Evolutionary conservation across 2,797 vertebrate genomes (phyloP), one percentile per base, ranked within the genome.

Genomic region (Myotis vivesi): DNA sequence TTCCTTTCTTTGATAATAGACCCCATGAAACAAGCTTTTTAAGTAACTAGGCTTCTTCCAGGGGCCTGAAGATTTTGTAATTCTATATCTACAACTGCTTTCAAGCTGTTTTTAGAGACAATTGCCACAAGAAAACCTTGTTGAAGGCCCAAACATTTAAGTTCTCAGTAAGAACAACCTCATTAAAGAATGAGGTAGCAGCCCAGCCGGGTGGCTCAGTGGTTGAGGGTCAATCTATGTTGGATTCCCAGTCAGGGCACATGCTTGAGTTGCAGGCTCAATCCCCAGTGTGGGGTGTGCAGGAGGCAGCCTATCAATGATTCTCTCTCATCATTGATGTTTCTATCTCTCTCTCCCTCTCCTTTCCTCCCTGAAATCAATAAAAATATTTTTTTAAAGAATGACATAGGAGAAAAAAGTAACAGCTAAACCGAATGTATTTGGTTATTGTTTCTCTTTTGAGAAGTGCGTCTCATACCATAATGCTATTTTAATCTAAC

Each of bases 11-110:
- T 72, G 76, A 64, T 49, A 4, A 12, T n/a, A 53, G 15, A 15
- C 1, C 20, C 25, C 8, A 0, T 17, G 8, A 3, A 62, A 33
- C 75, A 73, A 87, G 46, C 16, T 68, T 91, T 68, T 25, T 66
- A 19, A 75, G 28, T 66, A 94, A 82, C 12, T 46, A 64, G n/a
- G 66, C 69, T 79, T 66, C 3, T 16, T 94, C 46, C 57, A 86
- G 53, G 53, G 46, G 20, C 46, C 68, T 89, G 33, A 53, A 36
- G 30, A 71, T 1, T 49, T 30, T 10, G 30, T 2, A 36, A 57
- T 57, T 81, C 44, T 80, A 93, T 59, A 69, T 76, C 41, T 71
- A 30, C 90, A 96, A 86, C 51, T 86, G 53, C 69, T 55, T 91
- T 28, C 3, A 73, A 30, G 9, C 36, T 89, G 10, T 4, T 33